A percentile compares a stretch with the other conserved stretches of the same genome.
Conservation (phyloP, 2,113 vertebrate species). For the Mastomys natalensis region DNA sequence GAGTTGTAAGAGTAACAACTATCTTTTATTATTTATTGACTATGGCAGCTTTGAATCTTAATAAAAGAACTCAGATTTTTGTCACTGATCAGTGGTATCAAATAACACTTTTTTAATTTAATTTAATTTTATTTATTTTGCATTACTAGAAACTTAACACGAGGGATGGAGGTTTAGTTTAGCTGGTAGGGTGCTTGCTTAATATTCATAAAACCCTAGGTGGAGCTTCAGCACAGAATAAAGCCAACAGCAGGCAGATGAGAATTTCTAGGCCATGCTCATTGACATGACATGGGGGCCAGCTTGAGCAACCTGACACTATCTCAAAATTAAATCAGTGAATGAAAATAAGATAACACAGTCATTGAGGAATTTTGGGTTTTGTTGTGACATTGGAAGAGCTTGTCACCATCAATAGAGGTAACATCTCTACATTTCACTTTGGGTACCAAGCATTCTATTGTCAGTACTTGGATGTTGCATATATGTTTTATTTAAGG, state of each 20-base stretch:
- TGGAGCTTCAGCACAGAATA: too few species aligned
- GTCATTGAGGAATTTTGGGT: neutral
- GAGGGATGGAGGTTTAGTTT: too few species aligned
- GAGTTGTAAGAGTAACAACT: neutral
- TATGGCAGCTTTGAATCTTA: neutral
- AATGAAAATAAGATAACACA: neutral
- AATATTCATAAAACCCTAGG: neutral
- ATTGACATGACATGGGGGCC: too few species aligned
- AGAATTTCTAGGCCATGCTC: neutral
- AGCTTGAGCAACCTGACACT: neutral
- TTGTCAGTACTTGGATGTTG: neutral
- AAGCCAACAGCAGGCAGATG: neutral
- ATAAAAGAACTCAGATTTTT: neutral
- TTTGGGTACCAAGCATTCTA: neutral
- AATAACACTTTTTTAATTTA: neutral
- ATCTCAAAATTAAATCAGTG: neutral
- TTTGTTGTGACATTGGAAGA: neutral
- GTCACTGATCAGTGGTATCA: neutral
- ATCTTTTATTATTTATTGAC: neutral
- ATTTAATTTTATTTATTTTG: too few species aligned
- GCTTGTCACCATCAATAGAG: fast-evolving
- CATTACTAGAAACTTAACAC: neutral
- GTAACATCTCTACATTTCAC: neutral
- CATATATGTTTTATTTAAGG: neutral
- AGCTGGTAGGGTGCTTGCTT: neutral